Percentiles rank a stretch among this genome's conserved stretches.
Conservation (phyloP, 2,113 vertebrate genomes). For the Nothobranchius kuhntae region DNA sequence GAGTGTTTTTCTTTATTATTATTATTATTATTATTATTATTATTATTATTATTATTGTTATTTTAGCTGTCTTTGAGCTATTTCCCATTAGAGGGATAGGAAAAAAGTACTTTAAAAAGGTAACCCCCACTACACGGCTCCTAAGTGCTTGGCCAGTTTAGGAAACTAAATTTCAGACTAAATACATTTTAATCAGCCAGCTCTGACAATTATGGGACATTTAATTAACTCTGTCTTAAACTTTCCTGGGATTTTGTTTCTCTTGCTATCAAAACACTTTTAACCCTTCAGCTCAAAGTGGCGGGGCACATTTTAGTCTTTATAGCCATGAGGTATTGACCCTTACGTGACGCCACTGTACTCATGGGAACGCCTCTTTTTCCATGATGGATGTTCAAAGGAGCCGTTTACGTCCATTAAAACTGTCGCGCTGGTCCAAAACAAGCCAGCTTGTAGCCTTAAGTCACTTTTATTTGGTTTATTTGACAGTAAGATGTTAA, state of each 20-base stretch:
- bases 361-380: no score
- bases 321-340: no score
- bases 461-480: no score
- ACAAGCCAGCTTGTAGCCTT: no score
- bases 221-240: slow-evolving; percentile 52
- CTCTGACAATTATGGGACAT: slow-evolving; percentile 42
- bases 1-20: slow-evolving; percentile 21
- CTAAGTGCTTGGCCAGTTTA: slow-evolving; percentile 70
- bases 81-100: slow-evolving; percentile 74
- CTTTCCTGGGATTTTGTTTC: slow-evolving; percentile 1
- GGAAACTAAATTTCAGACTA: slow-evolving; percentile 64
- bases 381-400: no score
- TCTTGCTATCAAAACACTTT: background rate
- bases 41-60: slow-evolving; percentile 20
- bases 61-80: slow-evolving; percentile 57
- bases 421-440: no score
- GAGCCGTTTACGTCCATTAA: no score
- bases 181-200: slow-evolving; percentile 53
- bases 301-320: no score
- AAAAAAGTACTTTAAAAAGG: slow-evolving; percentile 74
- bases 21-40: no score
- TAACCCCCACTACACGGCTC: slow-evolving; percentile 66
- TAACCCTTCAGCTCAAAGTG: no score
- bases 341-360: no score
- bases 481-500: no score